Conservation (phyloP, 2,888 invertebrate species). For the Malthinus flaveolus region DNA sequence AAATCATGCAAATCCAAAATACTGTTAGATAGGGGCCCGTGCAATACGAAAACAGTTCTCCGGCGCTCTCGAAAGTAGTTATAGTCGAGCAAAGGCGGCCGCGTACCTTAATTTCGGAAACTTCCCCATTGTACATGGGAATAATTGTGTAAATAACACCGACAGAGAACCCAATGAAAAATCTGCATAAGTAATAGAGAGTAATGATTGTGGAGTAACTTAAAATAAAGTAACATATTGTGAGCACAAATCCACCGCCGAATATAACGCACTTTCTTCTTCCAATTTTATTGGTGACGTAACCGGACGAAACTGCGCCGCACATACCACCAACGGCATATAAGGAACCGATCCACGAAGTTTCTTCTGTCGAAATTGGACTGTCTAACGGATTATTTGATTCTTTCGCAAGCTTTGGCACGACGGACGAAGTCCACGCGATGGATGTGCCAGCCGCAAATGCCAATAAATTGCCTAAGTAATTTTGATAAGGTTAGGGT, state of each 20-base stretch:
- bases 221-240: slow-evolving; percentile 54
- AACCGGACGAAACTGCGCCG: slow-evolving; percentile 73
- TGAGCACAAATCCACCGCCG: slow-evolving; percentile 64
- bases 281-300: slow-evolving; percentile 67
- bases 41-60: slow-evolving; percentile 60
- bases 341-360: slow-evolving; percentile 60
- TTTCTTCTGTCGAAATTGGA: slow-evolving; percentile 48
- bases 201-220: slow-evolving; percentile 41
- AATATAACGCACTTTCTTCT: slow-evolving; percentile 70
- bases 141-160: slow-evolving; percentile 70
- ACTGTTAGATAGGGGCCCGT: slow-evolving; percentile 38
- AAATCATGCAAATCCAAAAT: slow-evolving; percentile 52
- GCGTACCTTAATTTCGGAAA: slow-evolving; percentile 73
- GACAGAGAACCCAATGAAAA: slow-evolving; percentile 64
- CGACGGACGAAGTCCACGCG: slow-evolving; percentile 56
- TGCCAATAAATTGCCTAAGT: slow-evolving; percentile 51
- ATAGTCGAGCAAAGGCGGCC: slow-evolving; percentile 79
- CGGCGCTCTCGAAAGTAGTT: slow-evolving; percentile 69
- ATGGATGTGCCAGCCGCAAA: slow-evolving; percentile 55
- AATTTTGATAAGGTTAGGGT: no score
- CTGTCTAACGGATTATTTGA: slow-evolving; percentile 40
- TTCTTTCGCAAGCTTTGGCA: slow-evolving; percentile 40
- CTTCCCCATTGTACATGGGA: slow-evolving; percentile 83
- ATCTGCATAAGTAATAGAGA: slow-evolving; percentile 50
- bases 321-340: slow-evolving; percentile 57